Conservation (phyloP, 1,140 invertebrate genomes). For the Ectropis grisescens region DNA sequence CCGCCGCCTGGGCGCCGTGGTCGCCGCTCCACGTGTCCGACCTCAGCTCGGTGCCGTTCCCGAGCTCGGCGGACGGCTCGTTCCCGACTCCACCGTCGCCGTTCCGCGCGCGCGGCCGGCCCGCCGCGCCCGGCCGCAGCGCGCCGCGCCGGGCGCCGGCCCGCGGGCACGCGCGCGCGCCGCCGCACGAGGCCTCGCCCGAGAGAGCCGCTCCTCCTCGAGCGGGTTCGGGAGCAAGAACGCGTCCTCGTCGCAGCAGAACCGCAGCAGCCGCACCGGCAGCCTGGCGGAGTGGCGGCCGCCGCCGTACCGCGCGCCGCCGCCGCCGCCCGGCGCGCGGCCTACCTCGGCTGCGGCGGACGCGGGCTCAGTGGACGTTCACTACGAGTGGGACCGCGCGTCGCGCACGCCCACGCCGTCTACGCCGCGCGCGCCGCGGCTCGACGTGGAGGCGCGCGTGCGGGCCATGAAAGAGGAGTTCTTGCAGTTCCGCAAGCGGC, state of each 20-base stretch:
- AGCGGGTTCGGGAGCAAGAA: conserved; percentile 93
- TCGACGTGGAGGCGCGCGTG: conserved; percentile 89
- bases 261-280: conserved; percentile 77
- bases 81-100: conserved; percentile 77
- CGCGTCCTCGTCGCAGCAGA: conserved; percentile 81
- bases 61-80: conserved; percentile 83
- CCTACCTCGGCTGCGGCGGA: conserved; percentile 70
- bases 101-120: conserved; percentile 70
- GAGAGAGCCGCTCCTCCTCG: conserved; percentile 88
- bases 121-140: conserved; percentile 83
- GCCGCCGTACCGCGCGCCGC: conserved; percentile 80
- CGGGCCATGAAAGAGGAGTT: conserved; percentile 97
- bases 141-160: conserved; percentile 74
- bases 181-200: conserved; percentile 81
- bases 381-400: conserved; percentile 94
- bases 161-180: conserved; percentile 71
- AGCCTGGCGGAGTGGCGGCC: conserved; percentile 82
- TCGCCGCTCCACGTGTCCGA: conserved; percentile 89
- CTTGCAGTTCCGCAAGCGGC: conserved; percentile 90
- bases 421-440: conserved; percentile 72
- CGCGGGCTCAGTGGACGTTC: conserved; percentile 91
- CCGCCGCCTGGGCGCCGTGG: conserved; percentile 71
- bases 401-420: conserved; percentile 83
- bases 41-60: conserved; percentile 86
- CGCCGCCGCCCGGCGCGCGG: conserved; percentile 68